Percentiles rank a stretch among this genome's conserved stretches.
phyloP scores from a whole-genome alignment of 1,140 invertebrate genomes.

The Conus betulinus region DNA sequence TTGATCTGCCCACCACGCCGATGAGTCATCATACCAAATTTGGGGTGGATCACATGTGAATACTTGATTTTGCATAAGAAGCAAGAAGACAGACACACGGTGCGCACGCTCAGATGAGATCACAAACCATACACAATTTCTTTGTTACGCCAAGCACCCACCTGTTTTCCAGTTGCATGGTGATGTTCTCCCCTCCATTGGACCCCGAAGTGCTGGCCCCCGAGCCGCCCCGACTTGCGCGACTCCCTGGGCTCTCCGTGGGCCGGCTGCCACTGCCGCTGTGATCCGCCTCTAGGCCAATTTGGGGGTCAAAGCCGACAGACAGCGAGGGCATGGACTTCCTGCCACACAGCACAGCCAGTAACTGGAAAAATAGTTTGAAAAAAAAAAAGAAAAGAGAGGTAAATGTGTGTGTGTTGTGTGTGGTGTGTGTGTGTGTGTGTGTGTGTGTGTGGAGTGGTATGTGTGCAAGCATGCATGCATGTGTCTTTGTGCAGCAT shows the following conservation, averaged over 20 bases:
- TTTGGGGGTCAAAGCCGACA: conserved; percentile 3
- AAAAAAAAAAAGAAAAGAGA: too few relatives aligned
- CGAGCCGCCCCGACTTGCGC: conserved; percentile 16
- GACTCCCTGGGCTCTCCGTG: conserved; percentile 1
- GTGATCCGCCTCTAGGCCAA: not conserved
- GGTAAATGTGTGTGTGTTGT: not conserved
- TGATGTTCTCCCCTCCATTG: conserved; percentile 15
- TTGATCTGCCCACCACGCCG: too few relatives aligned
- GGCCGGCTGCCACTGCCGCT: not conserved
- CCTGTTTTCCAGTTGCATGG: not conserved
- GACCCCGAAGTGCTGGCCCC: conserved; percentile 8
- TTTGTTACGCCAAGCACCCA: not conserved
- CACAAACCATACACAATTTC: not conserved
- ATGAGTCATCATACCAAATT: too few relatives aligned
- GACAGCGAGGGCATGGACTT: conserved; percentile 28
- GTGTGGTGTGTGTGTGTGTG: too few relatives aligned
- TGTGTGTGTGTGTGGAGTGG: not conserved
- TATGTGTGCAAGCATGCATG: not conserved
- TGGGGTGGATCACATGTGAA: too few relatives aligned
- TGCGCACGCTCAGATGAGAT: not conserved
- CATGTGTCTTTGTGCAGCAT: too few relatives aligned
- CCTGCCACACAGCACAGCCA: not conserved
- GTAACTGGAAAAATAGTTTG: not conserved
- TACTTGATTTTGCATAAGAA: too few relatives aligned
- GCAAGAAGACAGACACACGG: too few relatives aligned